Conservation (phyloP, 2,113 vertebrate genomes). For the Pogonocichla stellata region DNA sequence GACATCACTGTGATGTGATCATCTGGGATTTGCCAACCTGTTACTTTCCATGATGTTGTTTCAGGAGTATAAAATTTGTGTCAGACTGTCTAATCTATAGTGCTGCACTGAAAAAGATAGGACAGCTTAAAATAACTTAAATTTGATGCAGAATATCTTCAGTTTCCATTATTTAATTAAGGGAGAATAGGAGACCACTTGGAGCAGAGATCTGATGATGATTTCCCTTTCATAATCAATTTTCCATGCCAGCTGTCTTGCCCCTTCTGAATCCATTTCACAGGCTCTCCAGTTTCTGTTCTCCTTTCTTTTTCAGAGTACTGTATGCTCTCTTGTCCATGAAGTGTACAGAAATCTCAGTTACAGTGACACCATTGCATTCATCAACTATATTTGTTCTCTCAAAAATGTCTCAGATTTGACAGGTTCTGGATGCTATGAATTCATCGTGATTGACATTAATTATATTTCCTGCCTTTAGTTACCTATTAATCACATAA, state of each 20-base stretch:
- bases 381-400: neutral
- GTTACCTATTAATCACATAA: conserved; percentile 31
- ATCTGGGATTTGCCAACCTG: neutral
- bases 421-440: conserved; percentile 45
- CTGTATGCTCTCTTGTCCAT: neutral
- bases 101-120: neutral
- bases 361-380: neutral
- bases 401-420: neutral
- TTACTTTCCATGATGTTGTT: neutral
- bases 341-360: neutral
- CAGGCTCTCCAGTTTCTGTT: neutral
- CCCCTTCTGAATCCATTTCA: neutral
- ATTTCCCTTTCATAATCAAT: neutral
- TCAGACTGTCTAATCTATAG: neutral
- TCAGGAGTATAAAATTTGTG: neutral
- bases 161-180: neutral
- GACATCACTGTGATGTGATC: too few species aligned
- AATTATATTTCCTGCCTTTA: conserved; percentile 52
- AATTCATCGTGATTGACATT: conserved; percentile 57
- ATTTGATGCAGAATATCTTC: neutral
- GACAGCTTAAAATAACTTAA: neutral
- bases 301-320: neutral
- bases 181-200: neutral
- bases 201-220: neutral
- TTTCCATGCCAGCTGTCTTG: neutral